These are phyloP conservation scores for Uloborus plumipes DNA, from an alignment of 2,888 invertebrate species.

Conservation along the genomic window DNA sequence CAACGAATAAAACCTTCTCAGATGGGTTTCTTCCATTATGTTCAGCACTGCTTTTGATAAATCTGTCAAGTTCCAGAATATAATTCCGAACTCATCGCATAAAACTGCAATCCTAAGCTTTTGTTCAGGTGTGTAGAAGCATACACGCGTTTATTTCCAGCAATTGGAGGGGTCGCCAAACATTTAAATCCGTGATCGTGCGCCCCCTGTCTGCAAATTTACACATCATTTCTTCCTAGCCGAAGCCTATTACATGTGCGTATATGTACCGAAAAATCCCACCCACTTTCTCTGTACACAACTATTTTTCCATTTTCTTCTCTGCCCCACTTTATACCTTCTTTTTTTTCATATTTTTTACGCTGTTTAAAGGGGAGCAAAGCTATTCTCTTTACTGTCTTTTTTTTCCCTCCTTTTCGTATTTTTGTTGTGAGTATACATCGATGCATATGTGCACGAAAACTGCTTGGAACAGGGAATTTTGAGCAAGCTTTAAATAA, in stretches of 20 bases:
- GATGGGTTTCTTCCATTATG: no score
- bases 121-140: not conserved
- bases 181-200: conserved; percentile 45
- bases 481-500: conserved; percentile 53
- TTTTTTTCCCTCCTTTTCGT: conserved; percentile 19
- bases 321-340: conserved; percentile 20
- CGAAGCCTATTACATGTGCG: conserved; percentile 46
- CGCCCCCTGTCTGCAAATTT: conserved; percentile 26
- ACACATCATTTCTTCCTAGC: conserved; percentile 54
- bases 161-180: conserved; percentile 26
- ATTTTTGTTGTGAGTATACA: conserved; percentile 44
- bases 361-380: not conserved
- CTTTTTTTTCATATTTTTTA: conserved; percentile 8
- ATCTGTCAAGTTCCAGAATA: no score
- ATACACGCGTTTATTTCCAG: conserved; percentile 20
- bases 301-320: conserved; percentile 56
- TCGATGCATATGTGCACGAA: conserved; percentile 40
- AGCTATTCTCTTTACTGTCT: conserved; percentile 23
- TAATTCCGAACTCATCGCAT: no score
- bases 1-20: no score
- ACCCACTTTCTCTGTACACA: conserved; percentile 46
- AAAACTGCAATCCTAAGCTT: not conserved
- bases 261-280: conserved; percentile 43
- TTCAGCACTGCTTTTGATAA: no score
- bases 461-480: conserved; percentile 28